Base-by-base conservation (phyloP, 2,113 vertebrate species). In the Alectura lathami region DNA sequence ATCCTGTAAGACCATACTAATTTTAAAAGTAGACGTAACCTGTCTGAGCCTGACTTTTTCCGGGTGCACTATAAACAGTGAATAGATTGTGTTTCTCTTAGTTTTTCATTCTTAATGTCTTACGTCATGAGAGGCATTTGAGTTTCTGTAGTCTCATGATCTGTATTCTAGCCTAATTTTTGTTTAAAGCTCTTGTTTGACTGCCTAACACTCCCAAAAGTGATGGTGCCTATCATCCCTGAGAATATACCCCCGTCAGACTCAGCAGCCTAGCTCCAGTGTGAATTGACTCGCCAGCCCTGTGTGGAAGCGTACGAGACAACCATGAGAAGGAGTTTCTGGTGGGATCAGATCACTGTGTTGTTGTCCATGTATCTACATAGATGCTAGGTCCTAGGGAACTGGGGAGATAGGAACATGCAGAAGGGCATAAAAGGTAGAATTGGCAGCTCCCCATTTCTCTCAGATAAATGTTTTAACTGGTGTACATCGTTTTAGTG, bases 61-160 rank as follows among this genome's bases (percentile, higher is more conserved):
- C 23, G 62, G 17, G 9, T 40, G 27, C 36, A 26, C 11, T n/a
- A 20, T 34, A 67, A 91, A 42, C 1, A 26, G 20, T 23, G 0
- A 40, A 36, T 43, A 43, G 10, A 9, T 38, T 4, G 51, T 66
- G 2, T 43, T 81, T 75, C 6, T 73, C 10, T 73, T 72, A 18
- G 4, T 67, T 54, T 75, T 53, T 16, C 59, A 14, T 29, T 76
- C 6, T 26, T 59, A 60, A 14, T 12, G 4, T 38, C 17, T 83
- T 34, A 47, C 10, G 12, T 42, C 20, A 38, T 4, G 2, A 53
- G 47, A 56, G 1, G 0, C 13, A 8, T 0, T 1, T 68, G 38
- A 1, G 14, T 62, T 66, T 67, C 66, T 93, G 21, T 26, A 32
- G 38, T n/a, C 9, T 69, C 7, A 2, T 36, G 11, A 10, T 69